Conservation (phyloP, 2,797 vertebrate genomes). For the Premnoplex brunnescens region DNA sequence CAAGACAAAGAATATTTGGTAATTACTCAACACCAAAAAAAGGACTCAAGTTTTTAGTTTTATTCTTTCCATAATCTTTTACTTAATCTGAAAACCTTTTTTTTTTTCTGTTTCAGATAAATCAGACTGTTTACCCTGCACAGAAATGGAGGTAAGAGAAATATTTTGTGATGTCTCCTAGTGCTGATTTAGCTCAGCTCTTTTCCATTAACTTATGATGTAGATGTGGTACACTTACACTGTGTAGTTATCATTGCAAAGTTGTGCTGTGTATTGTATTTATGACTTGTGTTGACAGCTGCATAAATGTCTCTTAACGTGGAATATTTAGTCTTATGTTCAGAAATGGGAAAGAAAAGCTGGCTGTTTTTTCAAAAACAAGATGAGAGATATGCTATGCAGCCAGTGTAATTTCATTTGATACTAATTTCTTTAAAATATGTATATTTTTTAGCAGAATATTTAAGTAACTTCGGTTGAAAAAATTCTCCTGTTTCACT, state of each 20-base stretch:
- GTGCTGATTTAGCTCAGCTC: background rate
- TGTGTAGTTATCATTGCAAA: background rate
- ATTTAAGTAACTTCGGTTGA: background rate
- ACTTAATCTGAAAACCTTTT: slow-evolving; percentile 1
- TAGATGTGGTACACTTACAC: background rate
- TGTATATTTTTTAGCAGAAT: background rate
- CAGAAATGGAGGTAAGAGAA: slow-evolving; percentile 81
- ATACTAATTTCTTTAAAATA: background rate
- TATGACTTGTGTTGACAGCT: background rate
- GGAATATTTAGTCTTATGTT: background rate
- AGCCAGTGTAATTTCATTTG: background rate
- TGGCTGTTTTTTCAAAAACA: background rate
- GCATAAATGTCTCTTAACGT: background rate
- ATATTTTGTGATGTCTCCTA: background rate
- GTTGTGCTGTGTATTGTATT: background rate
- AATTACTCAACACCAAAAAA: background rate
- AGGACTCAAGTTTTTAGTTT: background rate
- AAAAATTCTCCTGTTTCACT: background rate
- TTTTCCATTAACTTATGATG: background rate
- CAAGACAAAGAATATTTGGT: background rate
- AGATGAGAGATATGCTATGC: background rate
- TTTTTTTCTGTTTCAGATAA: slow-evolving; percentile 69
- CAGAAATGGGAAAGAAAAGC: background rate
- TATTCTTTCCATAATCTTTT: background rate
- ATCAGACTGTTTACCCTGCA: slow-evolving; percentile 61